Evolutionary conservation across 2,888 invertebrate species (phyloP).

Genomic region (Charanyca ferruginea): DNA sequence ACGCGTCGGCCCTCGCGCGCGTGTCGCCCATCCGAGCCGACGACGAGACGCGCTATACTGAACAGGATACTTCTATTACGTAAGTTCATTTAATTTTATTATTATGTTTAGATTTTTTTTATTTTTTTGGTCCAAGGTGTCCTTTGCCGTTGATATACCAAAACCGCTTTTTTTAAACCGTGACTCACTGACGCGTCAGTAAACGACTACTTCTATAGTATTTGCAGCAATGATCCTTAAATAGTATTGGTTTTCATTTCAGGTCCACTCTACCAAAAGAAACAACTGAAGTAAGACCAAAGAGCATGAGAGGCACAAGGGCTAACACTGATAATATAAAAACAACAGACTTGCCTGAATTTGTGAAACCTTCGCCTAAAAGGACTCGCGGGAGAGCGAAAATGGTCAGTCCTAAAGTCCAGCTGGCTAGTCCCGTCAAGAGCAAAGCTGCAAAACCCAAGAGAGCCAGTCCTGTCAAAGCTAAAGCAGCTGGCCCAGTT

Average conservation of each 20-base stretch:
- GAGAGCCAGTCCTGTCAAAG: background rate
- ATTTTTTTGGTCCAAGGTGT: too few species aligned
- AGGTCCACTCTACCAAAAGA: conserved; percentile 34
- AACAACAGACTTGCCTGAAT: conserved; percentile 25
- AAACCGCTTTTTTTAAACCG: background rate
- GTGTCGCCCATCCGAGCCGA: conserved; percentile 74
- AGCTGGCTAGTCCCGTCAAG: conserved; percentile 3
- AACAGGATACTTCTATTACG: background rate
- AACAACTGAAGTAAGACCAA: conserved; percentile 22
- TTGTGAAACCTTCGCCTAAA: conserved; percentile 53
- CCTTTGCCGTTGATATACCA: background rate
- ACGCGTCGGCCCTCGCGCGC: conserved; percentile 73
- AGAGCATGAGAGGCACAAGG: conserved; percentile 26
- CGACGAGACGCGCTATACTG: background rate
- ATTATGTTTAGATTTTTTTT: background rate
- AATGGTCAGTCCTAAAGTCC: conserved; percentile 9
- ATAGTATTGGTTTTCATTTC: background rate
- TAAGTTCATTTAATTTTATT: conserved; percentile 3
- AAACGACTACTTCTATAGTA: too few species aligned
- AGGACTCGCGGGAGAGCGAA: conserved; percentile 48
- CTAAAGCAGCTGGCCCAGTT: background rate
- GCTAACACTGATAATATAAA: conserved; percentile 16
- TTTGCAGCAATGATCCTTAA: background rate
- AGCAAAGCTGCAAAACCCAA: conserved; percentile 16
- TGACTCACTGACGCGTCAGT: too few species aligned